Percentiles rank a stretch among this genome's conserved stretches.
Conservation (phyloP, 2,113 vertebrate species). For the Lophius piscatorius region DNA sequence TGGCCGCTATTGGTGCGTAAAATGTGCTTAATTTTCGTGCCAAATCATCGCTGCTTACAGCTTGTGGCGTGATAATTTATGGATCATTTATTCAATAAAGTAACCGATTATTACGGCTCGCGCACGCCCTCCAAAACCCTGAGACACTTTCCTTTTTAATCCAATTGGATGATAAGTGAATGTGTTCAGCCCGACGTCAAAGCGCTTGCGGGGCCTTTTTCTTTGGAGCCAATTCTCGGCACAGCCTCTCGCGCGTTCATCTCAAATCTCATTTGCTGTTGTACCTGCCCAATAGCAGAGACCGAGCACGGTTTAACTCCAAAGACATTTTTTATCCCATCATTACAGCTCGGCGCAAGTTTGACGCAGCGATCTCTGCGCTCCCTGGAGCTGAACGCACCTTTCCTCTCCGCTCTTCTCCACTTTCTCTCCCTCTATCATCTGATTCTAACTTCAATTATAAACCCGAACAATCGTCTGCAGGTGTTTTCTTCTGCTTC, state of each 20-base stretch:
- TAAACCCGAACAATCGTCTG: neutral
- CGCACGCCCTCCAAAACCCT: constrained; percentile 20
- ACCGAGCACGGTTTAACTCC: constrained; percentile 83
- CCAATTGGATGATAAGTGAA: constrained; percentile 74
- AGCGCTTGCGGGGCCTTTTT: constrained; percentile 63
- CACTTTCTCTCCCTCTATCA: neutral
- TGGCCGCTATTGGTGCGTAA: constrained; percentile 31
- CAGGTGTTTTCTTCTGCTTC: neutral
- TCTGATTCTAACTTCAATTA: neutral
- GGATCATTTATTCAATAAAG: constrained; percentile 55
- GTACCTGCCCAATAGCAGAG: constrained; percentile 85
- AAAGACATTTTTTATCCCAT: constrained; percentile 85
- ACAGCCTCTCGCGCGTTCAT: constrained; percentile 59
- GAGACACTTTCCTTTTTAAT: constrained; percentile 57
- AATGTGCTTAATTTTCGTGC: constrained; percentile 27
- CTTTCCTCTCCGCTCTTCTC: constrained; percentile 1
- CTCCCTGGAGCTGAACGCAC: constrained; percentile 31
- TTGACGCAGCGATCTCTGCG: constrained; percentile 76
- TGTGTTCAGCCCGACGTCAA: constrained; percentile 57
- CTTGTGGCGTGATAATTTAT: constrained; percentile 26
- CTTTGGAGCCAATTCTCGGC: constrained; percentile 58
- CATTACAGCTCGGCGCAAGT: constrained; percentile 82
- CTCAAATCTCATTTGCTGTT: constrained; percentile 86
- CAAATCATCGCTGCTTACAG: neutral
- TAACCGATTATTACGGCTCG: constrained; percentile 52